Conservation (phyloP, 2,797 vertebrate species). For the Lepus townsendii region DNA sequence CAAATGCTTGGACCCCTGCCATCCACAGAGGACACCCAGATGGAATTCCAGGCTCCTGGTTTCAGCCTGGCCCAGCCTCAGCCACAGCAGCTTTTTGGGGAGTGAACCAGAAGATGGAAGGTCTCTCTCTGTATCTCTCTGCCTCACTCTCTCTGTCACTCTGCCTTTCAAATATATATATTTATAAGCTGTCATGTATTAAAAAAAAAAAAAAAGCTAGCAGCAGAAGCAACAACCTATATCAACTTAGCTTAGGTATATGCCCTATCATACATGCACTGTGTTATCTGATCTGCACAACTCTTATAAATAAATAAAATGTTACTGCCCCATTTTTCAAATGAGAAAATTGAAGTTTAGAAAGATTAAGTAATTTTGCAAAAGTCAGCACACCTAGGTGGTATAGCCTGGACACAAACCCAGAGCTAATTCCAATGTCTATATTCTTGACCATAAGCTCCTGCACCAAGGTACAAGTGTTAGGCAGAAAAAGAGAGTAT, state of each 20-base stretch:
- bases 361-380: constrained; percentile 36
- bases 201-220: background rate
- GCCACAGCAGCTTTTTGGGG: no score
- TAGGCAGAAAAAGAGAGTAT: background rate
- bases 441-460: constrained; percentile 12
- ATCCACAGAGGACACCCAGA: no score
- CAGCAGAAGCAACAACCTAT: background rate
- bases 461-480: background rate
- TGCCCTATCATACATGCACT: background rate
- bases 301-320: background rate
- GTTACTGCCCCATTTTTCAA: constrained; percentile 30
- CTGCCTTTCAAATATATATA: no score
- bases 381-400: constrained; percentile 8
- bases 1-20: no score
- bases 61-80: no score
- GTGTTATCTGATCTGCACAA: background rate
- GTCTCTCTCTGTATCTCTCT: no score
- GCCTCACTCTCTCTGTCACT: no score
- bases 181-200: no score
- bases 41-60: no score
- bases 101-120: no score
- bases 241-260: constrained; percentile 14
- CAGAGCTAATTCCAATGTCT: background rate
- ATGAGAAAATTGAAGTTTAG: constrained; percentile 34
- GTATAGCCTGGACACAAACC: constrained; percentile 25